phyloP scores from a whole-genome alignment of 2,113 vertebrate species.

The Epinephelus fuscoguttatus region DNA sequence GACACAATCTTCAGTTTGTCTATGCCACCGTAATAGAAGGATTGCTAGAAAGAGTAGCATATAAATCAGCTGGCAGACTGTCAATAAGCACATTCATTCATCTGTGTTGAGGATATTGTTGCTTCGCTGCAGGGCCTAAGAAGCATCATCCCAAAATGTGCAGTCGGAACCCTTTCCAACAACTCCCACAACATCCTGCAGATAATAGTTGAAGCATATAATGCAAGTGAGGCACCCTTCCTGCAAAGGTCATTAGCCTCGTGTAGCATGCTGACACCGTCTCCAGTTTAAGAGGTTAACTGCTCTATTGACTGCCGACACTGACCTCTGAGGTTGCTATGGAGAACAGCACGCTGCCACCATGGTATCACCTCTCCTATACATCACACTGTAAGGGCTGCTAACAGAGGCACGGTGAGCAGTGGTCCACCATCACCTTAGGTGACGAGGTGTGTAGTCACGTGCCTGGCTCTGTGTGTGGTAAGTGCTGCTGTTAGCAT shows the following conservation, averaged over 20 bases:
- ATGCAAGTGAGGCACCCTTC: constrained; percentile 38
- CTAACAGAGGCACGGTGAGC: neutral
- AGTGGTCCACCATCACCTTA: constrained; percentile 34
- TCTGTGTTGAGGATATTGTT: constrained; percentile 13
- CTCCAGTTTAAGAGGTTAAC: constrained; percentile 52
- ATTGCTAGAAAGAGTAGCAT: constrained; percentile 3
- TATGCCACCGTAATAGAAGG: neutral
- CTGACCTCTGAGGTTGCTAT: constrained; percentile 57
- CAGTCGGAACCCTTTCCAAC: constrained; percentile 30
- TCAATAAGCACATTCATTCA: constrained; percentile 29
- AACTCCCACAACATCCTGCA: constrained; percentile 61
- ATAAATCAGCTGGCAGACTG: constrained; percentile 33
- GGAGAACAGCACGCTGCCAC: constrained; percentile 46
- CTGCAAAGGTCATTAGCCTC: constrained; percentile 59
- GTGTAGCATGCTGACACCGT: constrained; percentile 34
- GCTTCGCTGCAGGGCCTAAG: constrained; percentile 28
- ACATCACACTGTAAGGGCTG: constrained; percentile 26
- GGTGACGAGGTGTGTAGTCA: constrained; percentile 25
- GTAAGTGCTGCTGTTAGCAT: constrained; percentile 45
- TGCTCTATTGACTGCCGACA: constrained; percentile 46
- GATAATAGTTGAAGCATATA: constrained; percentile 45
- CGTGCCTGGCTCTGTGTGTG: constrained; percentile 13
- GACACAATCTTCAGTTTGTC: neutral
- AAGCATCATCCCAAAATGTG: constrained; percentile 36
- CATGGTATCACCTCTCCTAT: constrained; percentile 20